phyloP scores from a whole-genome alignment of 2,113 vertebrate species.

The Caranx ignobilis region DNA sequence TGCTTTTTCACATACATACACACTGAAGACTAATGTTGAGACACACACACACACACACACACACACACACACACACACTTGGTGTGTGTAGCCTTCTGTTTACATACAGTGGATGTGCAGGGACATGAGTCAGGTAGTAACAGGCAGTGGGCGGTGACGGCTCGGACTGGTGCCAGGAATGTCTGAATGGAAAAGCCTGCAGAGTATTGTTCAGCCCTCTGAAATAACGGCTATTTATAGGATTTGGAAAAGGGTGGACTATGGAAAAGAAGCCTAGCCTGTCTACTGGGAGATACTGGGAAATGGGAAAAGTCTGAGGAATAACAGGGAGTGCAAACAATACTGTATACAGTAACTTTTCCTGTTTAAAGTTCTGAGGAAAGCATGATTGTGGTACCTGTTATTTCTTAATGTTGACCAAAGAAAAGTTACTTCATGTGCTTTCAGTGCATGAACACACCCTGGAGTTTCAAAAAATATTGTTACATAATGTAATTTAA shows the following conservation, averaged over 20 bases:
- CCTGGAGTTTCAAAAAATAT: neutral
- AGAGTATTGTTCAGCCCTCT: conserved; percentile 69
- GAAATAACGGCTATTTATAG: conserved; percentile 80
- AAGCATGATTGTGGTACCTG: conserved; percentile 7
- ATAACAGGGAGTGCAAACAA: conserved; percentile 55
- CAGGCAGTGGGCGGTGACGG: conserved; percentile 66
- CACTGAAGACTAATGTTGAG: too few species aligned
- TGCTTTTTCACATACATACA: too few species aligned
- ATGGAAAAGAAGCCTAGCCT: conserved; percentile 56
- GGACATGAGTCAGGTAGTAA: conserved; percentile 71
- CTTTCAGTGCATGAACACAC: neutral
- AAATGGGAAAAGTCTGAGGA: conserved; percentile 43
- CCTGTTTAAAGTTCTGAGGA: conserved; percentile 48
- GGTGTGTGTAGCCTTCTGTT: conserved; percentile 42
- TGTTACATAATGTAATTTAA: neutral
- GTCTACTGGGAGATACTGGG: conserved; percentile 56
- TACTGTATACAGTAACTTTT: conserved; percentile 29
- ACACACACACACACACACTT: too few species aligned
- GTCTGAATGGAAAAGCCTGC: conserved; percentile 68
- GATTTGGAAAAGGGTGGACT: conserved; percentile 66
- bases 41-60: too few species aligned
- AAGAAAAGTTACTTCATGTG: neutral
- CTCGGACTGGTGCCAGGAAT: conserved; percentile 64
- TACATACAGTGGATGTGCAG: conserved; percentile 43
- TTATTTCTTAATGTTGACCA: conserved; percentile 28